A percentile compares a stretch with the other conserved stretches of the same genome.
Evolutionary conservation across 2,888 invertebrate species (phyloP).

Genomic region (Sturmia bella): DNA sequence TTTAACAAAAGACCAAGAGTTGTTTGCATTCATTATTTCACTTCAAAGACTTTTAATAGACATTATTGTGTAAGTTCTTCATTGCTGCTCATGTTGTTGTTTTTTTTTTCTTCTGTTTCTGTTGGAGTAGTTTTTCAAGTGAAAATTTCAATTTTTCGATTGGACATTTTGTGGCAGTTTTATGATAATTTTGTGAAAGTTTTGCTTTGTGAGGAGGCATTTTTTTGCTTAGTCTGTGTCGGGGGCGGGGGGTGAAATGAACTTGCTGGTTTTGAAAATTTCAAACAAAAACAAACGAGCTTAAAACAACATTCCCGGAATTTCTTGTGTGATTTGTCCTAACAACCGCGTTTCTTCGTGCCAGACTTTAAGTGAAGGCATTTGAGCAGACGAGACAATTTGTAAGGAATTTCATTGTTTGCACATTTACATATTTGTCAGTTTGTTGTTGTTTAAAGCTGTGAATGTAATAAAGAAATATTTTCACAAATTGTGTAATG

Average conservation of each 20-base stretch:
- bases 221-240: not conserved
- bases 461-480: constrained; percentile 24
- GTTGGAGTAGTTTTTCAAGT: constrained; percentile 25
- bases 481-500: constrained; percentile 34
- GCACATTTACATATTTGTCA: constrained; percentile 6
- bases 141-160: constrained; percentile 56
- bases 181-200: constrained; percentile 51
- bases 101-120: too few relatives aligned
- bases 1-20: constrained; percentile 44
- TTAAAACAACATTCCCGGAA: constrained; percentile 27
- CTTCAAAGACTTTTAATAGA: constrained; percentile 54
- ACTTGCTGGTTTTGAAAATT: not conserved
- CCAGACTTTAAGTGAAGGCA: not conserved
- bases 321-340: constrained; percentile 12
- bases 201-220: constrained; percentile 2
- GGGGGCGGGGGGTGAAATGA: not conserved
- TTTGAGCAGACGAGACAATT: constrained; percentile 39
- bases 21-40: constrained; percentile 56
- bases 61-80: constrained; percentile 33
- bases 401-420: constrained; percentile 40
- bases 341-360: not conserved
- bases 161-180: constrained; percentile 58
- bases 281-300: not conserved
- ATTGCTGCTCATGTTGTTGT: constrained; percentile 35
- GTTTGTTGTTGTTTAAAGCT: not conserved